Evolutionary conservation across 1,140 invertebrate species (phyloP), one percentile per base, ranked within the genome.

Genomic region (Trichogramma pretiosum): DNA sequence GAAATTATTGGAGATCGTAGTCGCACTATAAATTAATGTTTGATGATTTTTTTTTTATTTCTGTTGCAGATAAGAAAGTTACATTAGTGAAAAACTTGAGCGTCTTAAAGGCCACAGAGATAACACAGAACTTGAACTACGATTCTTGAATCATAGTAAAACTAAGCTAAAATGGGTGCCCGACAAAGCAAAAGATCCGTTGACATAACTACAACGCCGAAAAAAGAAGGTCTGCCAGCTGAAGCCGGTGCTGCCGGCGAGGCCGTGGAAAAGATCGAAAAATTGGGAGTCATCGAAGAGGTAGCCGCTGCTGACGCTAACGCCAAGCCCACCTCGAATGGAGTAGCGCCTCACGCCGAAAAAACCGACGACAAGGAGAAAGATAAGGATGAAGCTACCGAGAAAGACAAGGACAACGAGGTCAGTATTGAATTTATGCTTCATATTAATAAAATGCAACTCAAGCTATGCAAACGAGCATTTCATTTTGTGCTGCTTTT

Each of bases 181-280:
- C 80, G 80, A 74, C 84, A 87, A 73, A 87, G 85, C 70, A 88
- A 85, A 71, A 80, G 84, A 72, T 87, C 85, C 56, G 84, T 87
- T 61, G 84, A 88, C 63, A 87, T 88, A 68, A 83, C 81, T 55
- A 85, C 83, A 63, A 84, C 83, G 57, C 82, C 84, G 60, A 84
- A 85, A 63, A 86, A 84, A 60, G 81, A 80, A 52, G 77, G 75
- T 39, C 23, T 64, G 17, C 63, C 62, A 26, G 74, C 67, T 18
- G 78, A 79, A 24, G 77, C 74, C 32, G 72, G 72, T 30, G 76
- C 69, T 14, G 61, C 58, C 38, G 79, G 79, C 51, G 81, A 79
- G 56, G 81, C 77, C 24, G 21, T 11, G 1, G 48, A 50, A 14
- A 51, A 51, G 22, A 46, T 51, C 19, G 49, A 51, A 18, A 80